Evolutionary conservation across 2,797 vertebrate species (phyloP).

Genomic region (Otolemur crassicaudatus): DNA sequence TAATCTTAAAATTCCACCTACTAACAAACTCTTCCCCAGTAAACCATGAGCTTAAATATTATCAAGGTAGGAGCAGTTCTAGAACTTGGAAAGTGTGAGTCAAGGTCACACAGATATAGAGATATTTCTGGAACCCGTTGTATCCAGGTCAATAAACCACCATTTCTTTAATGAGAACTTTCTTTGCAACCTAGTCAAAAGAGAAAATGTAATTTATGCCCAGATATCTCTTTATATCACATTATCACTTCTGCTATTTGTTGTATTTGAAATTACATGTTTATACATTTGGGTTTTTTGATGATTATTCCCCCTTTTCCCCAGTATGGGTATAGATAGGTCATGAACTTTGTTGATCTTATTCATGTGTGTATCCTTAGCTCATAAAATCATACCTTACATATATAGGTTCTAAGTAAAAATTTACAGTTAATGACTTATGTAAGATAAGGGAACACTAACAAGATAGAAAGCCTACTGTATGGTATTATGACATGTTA

Average conservation of each 20-base stretch:
- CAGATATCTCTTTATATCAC: background rate
- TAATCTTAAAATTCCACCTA: background rate
- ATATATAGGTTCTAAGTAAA: background rate
- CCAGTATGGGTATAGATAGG: too few relatives aligned
- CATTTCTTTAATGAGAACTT: background rate
- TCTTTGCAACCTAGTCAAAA: background rate
- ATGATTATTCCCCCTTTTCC: background rate
- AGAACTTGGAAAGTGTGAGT: background rate
- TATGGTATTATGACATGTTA: background rate
- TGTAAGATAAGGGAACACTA: background rate
- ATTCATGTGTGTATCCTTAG: background rate
- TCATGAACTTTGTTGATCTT: background rate
- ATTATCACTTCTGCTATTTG: background rate
- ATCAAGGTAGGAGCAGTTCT: background rate
- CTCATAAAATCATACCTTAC: background rate
- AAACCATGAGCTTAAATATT: background rate
- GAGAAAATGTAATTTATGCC: background rate
- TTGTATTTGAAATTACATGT: background rate
- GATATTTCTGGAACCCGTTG: background rate
- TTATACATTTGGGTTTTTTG: background rate
- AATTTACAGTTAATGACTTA: background rate
- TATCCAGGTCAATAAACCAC: background rate
- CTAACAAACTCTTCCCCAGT: background rate
- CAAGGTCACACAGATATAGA: background rate
- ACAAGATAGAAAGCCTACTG: background rate